Base-by-base conservation (phyloP, 2,888 invertebrate species). In the Troides oblongomaculatus region DNA sequence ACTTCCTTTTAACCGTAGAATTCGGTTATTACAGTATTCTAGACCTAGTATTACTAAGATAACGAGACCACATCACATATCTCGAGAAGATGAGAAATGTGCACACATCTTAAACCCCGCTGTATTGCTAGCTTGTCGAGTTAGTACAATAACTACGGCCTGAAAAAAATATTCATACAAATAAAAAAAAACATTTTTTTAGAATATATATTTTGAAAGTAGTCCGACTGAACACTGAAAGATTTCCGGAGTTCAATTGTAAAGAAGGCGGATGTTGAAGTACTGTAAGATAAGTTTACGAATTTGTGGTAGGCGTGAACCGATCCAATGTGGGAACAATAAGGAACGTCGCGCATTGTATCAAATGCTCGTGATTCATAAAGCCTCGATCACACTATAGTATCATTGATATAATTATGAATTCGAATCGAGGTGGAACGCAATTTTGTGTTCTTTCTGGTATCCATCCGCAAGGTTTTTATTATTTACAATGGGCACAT, bases 251-350 rank as follows among this genome's bases (percentile, higher is more conserved):
- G 18, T 53, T 53, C 18, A 53, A 53, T n/a, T 18, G 18, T 7
- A 53, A 46, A 25, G 21, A 25, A 50, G 17, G 43, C 43, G 61
- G 39, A 46, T 56, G 61, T 61, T 69, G 60, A 64, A 69, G 56
- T 64, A 64, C 25, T 23, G 64, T n/a, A 60, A 60, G 64, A 64
- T 61, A 69, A 69, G 64, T 69, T 69, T 62, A 25, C 64, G 60
- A 21, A 61, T 65, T 43, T 62, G 64, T 61, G 64, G 57, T 65
- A 56, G 68, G 68, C 60, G 68, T 64, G 68, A 69, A 43, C 57
- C 43, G 56, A 46, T 64, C 64, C 39, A 62, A 64, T 64, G 61
- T 57, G 61, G 68, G 61, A 68, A 68, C 57, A 64, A 68, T 62
- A 64, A 64, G 43, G 43, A 39, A 71, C 43, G 61, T 36, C 50